Percentiles rank a stretch among this genome's conserved stretches.
Conservation (phyloP, 2,113 vertebrate species). For the Ptyas mucosa region DNA sequence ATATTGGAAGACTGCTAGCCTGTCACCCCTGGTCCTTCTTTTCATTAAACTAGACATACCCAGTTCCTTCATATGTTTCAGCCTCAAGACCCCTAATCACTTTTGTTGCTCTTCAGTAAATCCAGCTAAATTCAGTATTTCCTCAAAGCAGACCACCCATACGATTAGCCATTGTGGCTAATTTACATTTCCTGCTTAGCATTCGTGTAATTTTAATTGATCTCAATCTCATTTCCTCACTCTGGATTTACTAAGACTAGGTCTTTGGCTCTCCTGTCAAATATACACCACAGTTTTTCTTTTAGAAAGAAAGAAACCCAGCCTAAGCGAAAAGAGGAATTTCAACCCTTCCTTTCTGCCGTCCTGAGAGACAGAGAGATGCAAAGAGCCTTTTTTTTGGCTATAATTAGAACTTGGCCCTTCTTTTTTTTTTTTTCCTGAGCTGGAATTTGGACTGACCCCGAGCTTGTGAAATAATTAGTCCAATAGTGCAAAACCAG, state of each 20-base stretch:
- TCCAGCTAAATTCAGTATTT: not conserved
- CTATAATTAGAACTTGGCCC: conserved; percentile 68
- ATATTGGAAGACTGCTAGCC: no score
- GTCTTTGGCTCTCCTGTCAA: not conserved
- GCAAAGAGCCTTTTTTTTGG: conserved; percentile 45
- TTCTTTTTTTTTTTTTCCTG: conserved; percentile 22
- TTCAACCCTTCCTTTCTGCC: conserved; percentile 19
- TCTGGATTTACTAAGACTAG: not conserved
- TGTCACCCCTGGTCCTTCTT: no score
- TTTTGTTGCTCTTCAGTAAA: no score
- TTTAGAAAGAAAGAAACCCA: not conserved
- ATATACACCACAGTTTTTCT: not conserved
- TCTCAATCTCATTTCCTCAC: not conserved
- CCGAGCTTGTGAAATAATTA: conserved; percentile 84
- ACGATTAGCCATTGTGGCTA: not conserved
- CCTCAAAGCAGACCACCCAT: not conserved
- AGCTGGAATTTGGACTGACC: conserved; percentile 71
- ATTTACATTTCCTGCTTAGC: not conserved
- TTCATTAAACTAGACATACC: no score
- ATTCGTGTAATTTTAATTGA: not conserved
- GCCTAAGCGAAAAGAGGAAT: not conserved
- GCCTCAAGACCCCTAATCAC: no score
- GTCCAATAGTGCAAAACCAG: conserved; percentile 83
- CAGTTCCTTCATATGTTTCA: no score
- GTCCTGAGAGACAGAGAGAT: conserved; percentile 28